These are phyloP conservation scores for Alectura lathami DNA, from an alignment of 2,113 vertebrate genomes.

Conservation along the genomic window DNA sequence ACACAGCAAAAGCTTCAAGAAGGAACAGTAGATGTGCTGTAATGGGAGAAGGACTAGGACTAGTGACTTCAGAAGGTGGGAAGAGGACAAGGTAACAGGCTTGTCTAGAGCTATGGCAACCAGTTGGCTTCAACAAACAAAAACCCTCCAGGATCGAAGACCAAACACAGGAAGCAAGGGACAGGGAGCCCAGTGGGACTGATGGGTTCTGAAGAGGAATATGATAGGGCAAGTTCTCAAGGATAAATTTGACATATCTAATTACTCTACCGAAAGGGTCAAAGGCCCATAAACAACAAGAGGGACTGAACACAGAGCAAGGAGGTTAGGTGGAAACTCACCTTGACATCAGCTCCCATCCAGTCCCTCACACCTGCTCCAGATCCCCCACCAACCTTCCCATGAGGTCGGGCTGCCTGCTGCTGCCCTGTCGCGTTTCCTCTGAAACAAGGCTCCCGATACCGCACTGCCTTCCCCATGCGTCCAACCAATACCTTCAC, in stretches of 20 bases:
- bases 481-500: conserved; percentile 22
- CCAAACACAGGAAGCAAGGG: neutral
- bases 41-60: neutral
- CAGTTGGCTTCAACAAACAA: neutral
- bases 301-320: neutral
- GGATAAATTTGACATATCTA: neutral
- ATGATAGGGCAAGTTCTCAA: neutral
- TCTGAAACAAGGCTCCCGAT: neutral
- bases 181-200: neutral
- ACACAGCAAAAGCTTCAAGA: neutral
- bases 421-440: neutral
- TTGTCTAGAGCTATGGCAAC: neutral
- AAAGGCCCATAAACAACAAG: neutral
- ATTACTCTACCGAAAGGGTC: neutral
- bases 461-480: neutral
- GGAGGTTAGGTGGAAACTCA: conserved; percentile 15
- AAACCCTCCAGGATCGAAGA: neutral
- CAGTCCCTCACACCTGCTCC: neutral
- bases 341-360: conserved; percentile 14
- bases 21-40: neutral
- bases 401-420: neutral
- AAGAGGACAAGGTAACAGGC: neutral
- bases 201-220: neutral
- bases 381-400: neutral
- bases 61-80: neutral